Conservation (phyloP, 2,113 vertebrate genomes). For the Gallinago paraguaiae region DNA sequence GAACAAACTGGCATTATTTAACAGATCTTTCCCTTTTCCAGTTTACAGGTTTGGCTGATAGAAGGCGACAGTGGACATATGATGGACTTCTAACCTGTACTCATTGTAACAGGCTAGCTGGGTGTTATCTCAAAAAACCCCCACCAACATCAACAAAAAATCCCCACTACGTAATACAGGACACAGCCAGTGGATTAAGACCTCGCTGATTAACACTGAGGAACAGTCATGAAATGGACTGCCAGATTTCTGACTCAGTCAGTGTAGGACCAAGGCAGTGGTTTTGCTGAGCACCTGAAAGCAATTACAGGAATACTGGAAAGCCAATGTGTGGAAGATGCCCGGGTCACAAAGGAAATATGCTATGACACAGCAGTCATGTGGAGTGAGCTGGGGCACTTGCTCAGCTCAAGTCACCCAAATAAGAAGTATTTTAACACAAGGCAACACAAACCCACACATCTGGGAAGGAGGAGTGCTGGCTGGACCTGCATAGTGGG, state of each 20-base stretch:
- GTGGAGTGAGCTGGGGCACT: neutral
- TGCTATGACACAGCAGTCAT: neutral
- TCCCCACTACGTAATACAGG: neutral
- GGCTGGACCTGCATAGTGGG: rapidly evolving
- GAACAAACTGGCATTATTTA: neutral
- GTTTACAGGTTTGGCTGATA: neutral
- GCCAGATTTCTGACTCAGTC: neutral
- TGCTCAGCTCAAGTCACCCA: neutral
- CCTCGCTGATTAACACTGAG: neutral
- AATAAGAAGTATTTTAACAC: neutral
- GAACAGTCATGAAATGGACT: neutral
- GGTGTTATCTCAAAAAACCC: neutral
- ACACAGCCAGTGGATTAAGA: neutral
- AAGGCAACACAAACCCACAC: neutral
- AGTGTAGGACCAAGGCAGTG: neutral
- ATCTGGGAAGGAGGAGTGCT: neutral
- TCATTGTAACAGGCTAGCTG: neutral
- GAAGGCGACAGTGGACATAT: neutral
- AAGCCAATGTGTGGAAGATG: neutral
- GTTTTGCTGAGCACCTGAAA: neutral
- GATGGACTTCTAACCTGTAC: neutral
- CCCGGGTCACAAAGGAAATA: neutral
- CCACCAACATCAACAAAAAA: neutral
- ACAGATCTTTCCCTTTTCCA: neutral
- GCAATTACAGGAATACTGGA: neutral